Conservation (phyloP, 1,140 invertebrate genomes). For the Diachasma alloeum region DNA sequence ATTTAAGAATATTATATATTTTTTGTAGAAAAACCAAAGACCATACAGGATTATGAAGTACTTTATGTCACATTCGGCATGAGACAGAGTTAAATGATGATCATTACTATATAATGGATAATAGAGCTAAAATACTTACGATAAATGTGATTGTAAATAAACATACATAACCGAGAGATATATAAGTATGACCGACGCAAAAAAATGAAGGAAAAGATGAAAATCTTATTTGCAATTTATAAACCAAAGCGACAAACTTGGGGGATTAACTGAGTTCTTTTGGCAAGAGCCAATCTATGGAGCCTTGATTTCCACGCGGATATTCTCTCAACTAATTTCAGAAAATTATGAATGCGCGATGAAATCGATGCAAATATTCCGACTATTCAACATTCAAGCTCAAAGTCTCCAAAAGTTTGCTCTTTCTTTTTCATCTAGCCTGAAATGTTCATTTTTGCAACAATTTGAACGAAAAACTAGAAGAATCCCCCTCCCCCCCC, state of each 20-base stretch:
- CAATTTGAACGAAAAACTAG: too few relatives aligned
- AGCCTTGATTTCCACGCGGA: neutral
- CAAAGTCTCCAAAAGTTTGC: too few relatives aligned
- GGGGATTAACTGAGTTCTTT: neutral
- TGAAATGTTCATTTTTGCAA: too few relatives aligned
- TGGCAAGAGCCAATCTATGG: neutral
- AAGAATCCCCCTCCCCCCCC: too few relatives aligned
- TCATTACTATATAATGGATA: neutral
- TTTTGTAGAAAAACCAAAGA: slow-evolving; percentile 58
- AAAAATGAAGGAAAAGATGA: neutral
- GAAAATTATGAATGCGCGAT: neutral
- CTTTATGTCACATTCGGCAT: slow-evolving; percentile 17
- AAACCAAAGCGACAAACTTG: neutral
- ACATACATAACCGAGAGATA: neutral
- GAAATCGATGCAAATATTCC: neutral
- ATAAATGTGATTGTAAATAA: slow-evolving; percentile 6
- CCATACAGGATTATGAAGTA: slow-evolving; percentile 33
- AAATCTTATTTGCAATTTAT: too few relatives aligned
- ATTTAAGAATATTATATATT: slow-evolving; percentile 54
- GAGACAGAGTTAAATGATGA: neutral
- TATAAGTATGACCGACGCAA: neutral
- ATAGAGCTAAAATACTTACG: neutral
- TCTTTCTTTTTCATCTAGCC: too few relatives aligned
- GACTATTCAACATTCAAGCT: too few relatives aligned
- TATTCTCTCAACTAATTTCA: neutral